Evolutionary conservation across 2,888 invertebrate genomes (phyloP), one percentile per base, ranked within the genome.

Genomic region (Eudasyphora cyanicolor): DNA sequence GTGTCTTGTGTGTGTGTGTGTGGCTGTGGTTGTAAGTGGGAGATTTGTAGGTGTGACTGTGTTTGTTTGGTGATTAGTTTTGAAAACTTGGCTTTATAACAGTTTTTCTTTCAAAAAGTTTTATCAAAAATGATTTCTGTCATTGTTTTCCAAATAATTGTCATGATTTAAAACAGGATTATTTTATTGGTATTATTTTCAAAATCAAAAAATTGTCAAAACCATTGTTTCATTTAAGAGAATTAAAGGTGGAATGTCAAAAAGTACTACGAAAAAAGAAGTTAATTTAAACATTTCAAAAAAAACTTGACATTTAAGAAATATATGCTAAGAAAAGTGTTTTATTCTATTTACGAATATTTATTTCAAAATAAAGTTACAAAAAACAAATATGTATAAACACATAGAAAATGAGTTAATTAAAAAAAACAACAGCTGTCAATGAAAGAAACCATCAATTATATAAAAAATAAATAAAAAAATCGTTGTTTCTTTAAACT

Each of bases 51-150:
- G n/a, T n/a, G n/a, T n/a, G n/a, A n/a, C n/a, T n/a, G n/a, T n/a
- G n/a, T n/a, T n/a, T n/a, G n/a, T n/a, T n/a, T n/a, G n/a, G 29
- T 60, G 24, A 12, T 24, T 51, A 24, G 27, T 60, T 27, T 19
- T 35, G n/a, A 86, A 71, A 70, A 82, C 76, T 82, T 35, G 83
- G 82, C 67, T 82, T 85, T 80, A 75, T 80, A 83, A 76, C 82
- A 86, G 81, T 85, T 86, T 86, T 85, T 85, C 77, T 76, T 80
- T 74, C 21, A 38, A 70, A 82, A 81, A 78, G 60, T 82, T 79
- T 60, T 74, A 75, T 62, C 74, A 80, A 77, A 70, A 38, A 62
- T 77, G 17, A 57, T 62, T 24, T 32, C 3, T 54, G 12, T 81
- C 54, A 12, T 67, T 10, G 38, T 60, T 64, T 54, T 42, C 42